Conservation (phyloP, 2,888 invertebrate species). For the Agrochola circellaris region DNA sequence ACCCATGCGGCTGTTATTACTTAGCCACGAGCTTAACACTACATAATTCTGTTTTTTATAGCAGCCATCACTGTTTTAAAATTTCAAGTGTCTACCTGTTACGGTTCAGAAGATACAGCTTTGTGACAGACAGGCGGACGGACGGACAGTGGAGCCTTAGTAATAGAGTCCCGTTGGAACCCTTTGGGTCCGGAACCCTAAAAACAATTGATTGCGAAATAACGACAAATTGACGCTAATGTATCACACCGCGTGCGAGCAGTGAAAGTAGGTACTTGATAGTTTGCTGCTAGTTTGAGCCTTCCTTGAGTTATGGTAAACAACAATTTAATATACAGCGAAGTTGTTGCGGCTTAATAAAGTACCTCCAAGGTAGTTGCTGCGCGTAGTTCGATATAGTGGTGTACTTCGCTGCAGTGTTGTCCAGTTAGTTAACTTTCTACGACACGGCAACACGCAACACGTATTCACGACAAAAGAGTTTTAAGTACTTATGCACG, state of each 20-base stretch:
- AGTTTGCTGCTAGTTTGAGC: conserved; percentile 9
- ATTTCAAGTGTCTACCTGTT: background rate
- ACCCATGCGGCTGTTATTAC: too few relatives aligned
- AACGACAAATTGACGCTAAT: conserved; percentile 4
- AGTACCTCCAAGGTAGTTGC: background rate
- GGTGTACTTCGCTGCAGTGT: background rate
- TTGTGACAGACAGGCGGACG: background rate
- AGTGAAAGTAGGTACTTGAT: background rate
- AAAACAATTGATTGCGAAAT: background rate
- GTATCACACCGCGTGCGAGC: background rate
- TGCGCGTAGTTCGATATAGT: conserved; percentile 11
- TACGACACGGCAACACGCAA: conserved; percentile 10
- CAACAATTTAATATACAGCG: conserved; percentile 6
- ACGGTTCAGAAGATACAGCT: background rate
- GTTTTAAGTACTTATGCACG: background rate
- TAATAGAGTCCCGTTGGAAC: background rate
- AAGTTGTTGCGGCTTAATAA: too few relatives aligned
- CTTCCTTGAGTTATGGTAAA: background rate
- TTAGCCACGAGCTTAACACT: too few relatives aligned
- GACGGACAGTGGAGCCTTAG: background rate
- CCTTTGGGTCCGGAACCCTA: background rate
- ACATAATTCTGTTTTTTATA: too few relatives aligned
- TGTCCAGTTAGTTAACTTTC: background rate
- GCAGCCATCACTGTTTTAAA: too few relatives aligned
- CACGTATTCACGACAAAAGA: background rate